Conservation (phyloP, 2,888 invertebrate species). For the Pandemis cinnamomeana region DNA sequence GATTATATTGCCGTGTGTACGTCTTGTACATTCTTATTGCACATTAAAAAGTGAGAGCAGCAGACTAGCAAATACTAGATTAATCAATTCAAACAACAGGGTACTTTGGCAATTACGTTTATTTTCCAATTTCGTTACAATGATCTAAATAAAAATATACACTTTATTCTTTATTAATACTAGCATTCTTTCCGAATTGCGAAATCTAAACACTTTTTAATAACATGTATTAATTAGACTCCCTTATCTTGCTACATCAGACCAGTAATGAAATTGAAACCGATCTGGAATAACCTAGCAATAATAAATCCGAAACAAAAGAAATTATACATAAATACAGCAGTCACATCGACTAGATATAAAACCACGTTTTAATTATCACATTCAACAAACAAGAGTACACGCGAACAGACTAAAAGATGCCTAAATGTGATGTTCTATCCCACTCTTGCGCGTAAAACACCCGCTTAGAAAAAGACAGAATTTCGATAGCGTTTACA, state of each 20-base stretch:
- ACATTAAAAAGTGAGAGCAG: too few relatives aligned
- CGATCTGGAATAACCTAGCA: constrained; percentile 9
- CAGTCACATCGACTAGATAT: constrained; percentile 23
- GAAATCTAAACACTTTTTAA: constrained; percentile 34
- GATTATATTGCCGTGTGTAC: too few relatives aligned
- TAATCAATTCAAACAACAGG: constrained; percentile 46
- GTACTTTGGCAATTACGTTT: constrained; percentile 69
- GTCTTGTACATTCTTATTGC: too few relatives aligned
- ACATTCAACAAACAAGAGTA: background rate
- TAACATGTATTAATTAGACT: constrained; percentile 29
- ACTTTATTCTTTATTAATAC: constrained; percentile 49
- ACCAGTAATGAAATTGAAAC: background rate
- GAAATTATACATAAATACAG: constrained; percentile 6
- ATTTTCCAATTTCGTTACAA: constrained; percentile 61
- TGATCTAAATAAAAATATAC: constrained; percentile 60
- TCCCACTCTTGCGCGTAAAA: background rate
- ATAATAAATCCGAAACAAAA: background rate
- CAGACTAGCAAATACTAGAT: too few relatives aligned
- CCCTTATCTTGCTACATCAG: constrained; percentile 16
- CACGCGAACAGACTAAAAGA: background rate
- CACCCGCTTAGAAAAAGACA: too few relatives aligned
- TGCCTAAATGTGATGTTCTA: too few relatives aligned
- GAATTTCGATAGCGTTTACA: too few relatives aligned
- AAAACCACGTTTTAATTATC: constrained; percentile 12
- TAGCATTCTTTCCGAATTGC: constrained; percentile 46